These are phyloP conservation scores for Helarctos malayanus DNA, from an alignment of 2,797 vertebrate genomes.

Conservation along the genomic window DNA sequence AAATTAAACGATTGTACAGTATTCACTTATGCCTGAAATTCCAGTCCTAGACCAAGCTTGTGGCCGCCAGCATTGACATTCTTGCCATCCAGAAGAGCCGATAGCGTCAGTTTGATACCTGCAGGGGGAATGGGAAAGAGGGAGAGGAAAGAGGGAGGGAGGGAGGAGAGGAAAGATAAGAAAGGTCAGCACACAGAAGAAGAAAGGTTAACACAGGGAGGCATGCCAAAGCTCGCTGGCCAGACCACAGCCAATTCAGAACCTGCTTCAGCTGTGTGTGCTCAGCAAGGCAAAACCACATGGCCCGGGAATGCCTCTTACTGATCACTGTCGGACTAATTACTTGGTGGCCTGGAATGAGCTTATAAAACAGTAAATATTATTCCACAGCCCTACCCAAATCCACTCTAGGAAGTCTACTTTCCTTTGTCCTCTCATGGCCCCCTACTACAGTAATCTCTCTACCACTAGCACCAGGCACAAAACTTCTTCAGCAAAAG, in stretches of 20 bases:
- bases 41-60: slow-evolving; percentile 97
- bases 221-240: background rate
- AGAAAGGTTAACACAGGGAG: background rate
- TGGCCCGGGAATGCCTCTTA: background rate
- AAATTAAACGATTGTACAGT: slow-evolving; percentile 84
- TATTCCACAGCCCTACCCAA: background rate
- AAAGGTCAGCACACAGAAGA: background rate
- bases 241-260: background rate
- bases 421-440: background rate
- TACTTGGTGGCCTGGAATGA: background rate
- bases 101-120: slow-evolving; percentile 98
- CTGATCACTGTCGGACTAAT: background rate
- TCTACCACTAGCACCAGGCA: background rate
- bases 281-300: background rate
- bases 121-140: background rate
- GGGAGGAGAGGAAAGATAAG: background rate
- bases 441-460: background rate
- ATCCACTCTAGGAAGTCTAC: background rate
- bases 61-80: slow-evolving; percentile 98
- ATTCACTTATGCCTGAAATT: slow-evolving; percentile 96
- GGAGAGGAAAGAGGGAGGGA: background rate
- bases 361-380: background rate
- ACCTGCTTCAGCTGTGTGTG: background rate
- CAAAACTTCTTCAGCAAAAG: background rate
- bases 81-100: slow-evolving; percentile 97